Conservation (phyloP, 2,888 invertebrate species). For the Hirtodrosophila trivittata region DNA sequence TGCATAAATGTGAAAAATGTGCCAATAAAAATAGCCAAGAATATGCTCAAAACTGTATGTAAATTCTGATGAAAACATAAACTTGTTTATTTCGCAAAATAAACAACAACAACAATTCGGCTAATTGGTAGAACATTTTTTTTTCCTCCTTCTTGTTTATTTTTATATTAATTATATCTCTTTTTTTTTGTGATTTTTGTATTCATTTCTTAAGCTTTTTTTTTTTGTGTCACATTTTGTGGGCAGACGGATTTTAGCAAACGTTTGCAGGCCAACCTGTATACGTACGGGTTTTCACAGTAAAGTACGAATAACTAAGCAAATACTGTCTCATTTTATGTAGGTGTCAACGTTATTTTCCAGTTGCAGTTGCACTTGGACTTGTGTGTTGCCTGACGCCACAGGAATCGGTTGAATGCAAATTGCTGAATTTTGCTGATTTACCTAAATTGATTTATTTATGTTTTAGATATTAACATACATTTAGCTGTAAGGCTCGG, state of each 20-base stretch:
- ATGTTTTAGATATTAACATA: not conserved
- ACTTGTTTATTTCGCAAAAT: slow-evolving; percentile 71
- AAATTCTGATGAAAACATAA: slow-evolving; percentile 66
- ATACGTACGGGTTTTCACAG: slow-evolving; percentile 28
- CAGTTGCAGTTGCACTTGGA: slow-evolving; percentile 50
- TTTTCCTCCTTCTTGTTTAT: not conserved
- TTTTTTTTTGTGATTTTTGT: slow-evolving; percentile 33
- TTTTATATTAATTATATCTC: slow-evolving; percentile 13
- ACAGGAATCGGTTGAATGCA: slow-evolving; percentile 46
- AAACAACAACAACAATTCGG: slow-evolving; percentile 57
- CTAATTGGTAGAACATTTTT: slow-evolving; percentile 65
- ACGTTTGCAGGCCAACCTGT: slow-evolving; percentile 56
- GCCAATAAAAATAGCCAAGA: slow-evolving; percentile 72
- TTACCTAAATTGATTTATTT: slow-evolving; percentile 17
- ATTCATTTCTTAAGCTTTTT: slow-evolving; percentile 19
- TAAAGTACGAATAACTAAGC: slow-evolving; percentile 17
- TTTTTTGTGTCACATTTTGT: slow-evolving; percentile 62
- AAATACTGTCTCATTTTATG: slow-evolving; percentile 48
- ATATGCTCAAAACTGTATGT: slow-evolving; percentile 62
- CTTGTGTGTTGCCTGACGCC: slow-evolving; percentile 67
- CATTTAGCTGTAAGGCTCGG: too few relatives aligned
- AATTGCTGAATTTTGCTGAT: slow-evolving; percentile 40
- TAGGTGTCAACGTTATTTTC: slow-evolving; percentile 55
- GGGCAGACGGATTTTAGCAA: slow-evolving; percentile 52
- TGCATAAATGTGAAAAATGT: slow-evolving; percentile 73